Conservation (phyloP, 35 echinoderm and acorn worm species). For the Lytechinus variegatus region DNA sequence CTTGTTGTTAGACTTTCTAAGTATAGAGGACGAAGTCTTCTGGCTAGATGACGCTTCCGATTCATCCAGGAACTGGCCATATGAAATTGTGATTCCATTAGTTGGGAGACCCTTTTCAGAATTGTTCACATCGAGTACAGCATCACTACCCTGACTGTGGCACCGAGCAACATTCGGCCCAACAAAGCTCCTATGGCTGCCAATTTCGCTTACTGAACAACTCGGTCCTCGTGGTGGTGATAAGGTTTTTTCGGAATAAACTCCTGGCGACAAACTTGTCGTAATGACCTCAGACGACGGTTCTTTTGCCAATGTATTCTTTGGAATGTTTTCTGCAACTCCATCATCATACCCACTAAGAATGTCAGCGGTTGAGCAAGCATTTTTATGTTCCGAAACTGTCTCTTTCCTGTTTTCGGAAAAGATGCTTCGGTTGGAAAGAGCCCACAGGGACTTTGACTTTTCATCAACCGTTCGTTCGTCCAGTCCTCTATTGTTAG, state of each 20-base stretch:
- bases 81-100: neutral
- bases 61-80: neutral
- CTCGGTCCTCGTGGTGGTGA: neutral
- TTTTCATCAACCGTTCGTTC: neutral
- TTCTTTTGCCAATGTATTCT: neutral
- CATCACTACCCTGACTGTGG: neutral
- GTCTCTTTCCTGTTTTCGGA: neutral
- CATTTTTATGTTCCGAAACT: neutral
- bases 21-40: neutral
- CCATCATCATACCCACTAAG: neutral
- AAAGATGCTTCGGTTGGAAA: neutral
- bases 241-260: neutral
- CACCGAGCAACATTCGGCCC: neutral
- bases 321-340: neutral
- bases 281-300: neutral
- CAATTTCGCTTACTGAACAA: neutral
- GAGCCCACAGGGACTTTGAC: neutral
- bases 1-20: neutral
- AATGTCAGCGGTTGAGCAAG: neutral
- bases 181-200: neutral
- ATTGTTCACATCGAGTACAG: neutral
- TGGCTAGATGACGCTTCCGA: neutral
- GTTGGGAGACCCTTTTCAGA: neutral
- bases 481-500: neutral
- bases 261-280: neutral